These are phyloP conservation scores for Maconellicoccus hirsutus DNA, from an alignment of 1,140 invertebrate genomes.

Conservation along the genomic window DNA sequence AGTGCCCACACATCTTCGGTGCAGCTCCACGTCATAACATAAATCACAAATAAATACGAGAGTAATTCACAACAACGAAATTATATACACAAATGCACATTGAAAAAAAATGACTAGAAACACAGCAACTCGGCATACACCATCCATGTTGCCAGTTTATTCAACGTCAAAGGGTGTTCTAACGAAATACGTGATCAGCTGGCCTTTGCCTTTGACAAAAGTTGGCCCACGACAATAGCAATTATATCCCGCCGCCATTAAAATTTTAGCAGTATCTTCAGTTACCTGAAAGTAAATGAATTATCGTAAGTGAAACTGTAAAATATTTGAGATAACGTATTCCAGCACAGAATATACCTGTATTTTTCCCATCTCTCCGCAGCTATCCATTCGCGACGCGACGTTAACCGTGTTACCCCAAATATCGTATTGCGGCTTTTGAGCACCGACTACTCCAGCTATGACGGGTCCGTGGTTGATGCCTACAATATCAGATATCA, in stretches of 20 bases:
- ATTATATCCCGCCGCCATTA: conserved; percentile 68
- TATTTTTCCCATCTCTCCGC: conserved; percentile 73
- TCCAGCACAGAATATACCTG: conserved; percentile 44
- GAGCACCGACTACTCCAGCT: conserved; percentile 84
- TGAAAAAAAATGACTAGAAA: conserved; percentile 17
- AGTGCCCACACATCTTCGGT: too few relatives aligned
- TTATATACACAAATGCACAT: too few relatives aligned
- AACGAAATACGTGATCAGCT: conserved; percentile 81
- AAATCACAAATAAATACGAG: too few relatives aligned
- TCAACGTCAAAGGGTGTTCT: conserved; percentile 59
- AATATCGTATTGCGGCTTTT: conserved; percentile 95
- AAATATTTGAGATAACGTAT: background rate
- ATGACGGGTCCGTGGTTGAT: conserved; percentile 91
- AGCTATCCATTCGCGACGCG: conserved; percentile 90
- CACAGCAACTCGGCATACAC: background rate
- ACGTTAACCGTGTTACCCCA: conserved; percentile 98
- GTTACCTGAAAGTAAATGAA: conserved; percentile 44
- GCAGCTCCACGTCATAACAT: too few relatives aligned
- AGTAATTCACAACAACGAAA: too few relatives aligned
- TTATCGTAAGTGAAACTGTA: background rate
- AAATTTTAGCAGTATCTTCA: conserved; percentile 76
- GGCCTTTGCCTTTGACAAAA: conserved; percentile 89
- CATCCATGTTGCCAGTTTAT: conserved; percentile 22
- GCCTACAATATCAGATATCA: conserved; percentile 43
- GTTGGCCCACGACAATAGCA: conserved; percentile 78